Evolutionary conservation across 2,888 invertebrate species (phyloP).

Genomic region (Pinctada fucata): DNA sequence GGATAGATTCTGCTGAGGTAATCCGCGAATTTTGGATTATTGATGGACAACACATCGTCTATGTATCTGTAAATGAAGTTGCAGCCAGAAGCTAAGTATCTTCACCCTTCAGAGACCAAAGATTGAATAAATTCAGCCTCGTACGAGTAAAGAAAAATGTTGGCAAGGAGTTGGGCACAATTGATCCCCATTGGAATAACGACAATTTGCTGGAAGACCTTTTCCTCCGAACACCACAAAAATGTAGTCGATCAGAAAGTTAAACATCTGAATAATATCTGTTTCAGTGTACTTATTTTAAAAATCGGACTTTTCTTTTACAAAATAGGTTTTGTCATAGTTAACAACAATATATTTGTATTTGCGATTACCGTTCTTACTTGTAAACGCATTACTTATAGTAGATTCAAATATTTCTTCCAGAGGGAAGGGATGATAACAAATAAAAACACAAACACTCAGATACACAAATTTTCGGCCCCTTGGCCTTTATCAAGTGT

Average conservation of each 20-base stretch:
- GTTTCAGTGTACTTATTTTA: not conserved
- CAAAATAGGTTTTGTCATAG: not conserved
- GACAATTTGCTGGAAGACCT: not conserved
- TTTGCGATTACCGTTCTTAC: not conserved
- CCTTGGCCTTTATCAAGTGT: no score
- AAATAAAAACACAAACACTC: no score
- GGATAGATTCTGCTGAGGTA: not conserved
- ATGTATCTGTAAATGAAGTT: not conserved
- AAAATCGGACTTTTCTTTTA: not conserved
- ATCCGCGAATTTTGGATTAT: not conserved
- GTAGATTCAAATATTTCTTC: no score
- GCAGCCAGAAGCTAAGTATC: not conserved
- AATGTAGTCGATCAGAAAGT: not conserved
- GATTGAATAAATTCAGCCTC: not conserved
- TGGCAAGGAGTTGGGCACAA: not conserved
- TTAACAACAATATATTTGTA: not conserved
- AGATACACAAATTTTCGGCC: no score
- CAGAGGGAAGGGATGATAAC: no score
- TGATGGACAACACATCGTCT: not conserved
- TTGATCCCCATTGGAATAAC: not conserved
- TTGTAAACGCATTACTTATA: not conserved
- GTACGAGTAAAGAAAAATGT: conserved; percentile 1
- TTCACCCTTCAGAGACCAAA: not conserved
- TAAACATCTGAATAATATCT: not conserved
- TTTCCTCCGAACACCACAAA: conserved; percentile 1